phyloP scores from a whole-genome alignment of 2,888 invertebrate species.

The Caenorhabditis afra region DNA sequence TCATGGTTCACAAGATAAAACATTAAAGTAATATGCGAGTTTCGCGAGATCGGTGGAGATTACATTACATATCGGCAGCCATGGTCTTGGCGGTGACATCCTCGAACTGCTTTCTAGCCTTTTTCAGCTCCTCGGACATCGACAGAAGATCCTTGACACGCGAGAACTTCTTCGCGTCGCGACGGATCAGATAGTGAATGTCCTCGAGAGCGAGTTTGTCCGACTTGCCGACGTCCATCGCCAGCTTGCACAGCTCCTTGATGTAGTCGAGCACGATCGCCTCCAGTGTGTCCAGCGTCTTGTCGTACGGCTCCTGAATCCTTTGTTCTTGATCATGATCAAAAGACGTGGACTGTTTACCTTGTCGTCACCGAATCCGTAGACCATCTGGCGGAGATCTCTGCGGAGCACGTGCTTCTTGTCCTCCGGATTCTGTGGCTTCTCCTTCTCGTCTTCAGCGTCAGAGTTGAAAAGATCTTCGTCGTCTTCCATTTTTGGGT shows the following conservation, averaged over 20 bases:
- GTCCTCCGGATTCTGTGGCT: conserved; percentile 60
- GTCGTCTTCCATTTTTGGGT: conserved; percentile 66
- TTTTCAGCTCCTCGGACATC: conserved; percentile 98
- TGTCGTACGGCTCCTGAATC: conserved; percentile 88
- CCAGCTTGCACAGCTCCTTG: conserved; percentile 62
- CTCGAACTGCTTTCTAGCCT: conserved; percentile 98
- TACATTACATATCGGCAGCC: too few relatives aligned
- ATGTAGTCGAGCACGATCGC: conserved; percentile 95
- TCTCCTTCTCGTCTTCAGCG: conserved; percentile 66
- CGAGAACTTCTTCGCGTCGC: conserved; percentile 96
- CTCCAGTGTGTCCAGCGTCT: conserved; percentile 96
- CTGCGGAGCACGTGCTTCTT: conserved; percentile 83
- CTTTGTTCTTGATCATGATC: not conserved
- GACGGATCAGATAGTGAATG: conserved; percentile 91
- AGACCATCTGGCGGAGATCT: conserved; percentile 95
- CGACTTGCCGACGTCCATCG: conserved; percentile 84
- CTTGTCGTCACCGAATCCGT: conserved; percentile 98
- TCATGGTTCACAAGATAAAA: too few relatives aligned
- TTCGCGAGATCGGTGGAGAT: not conserved
- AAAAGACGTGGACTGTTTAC: conserved; percentile 81
- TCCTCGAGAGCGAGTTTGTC: conserved; percentile 98
- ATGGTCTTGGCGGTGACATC: conserved; percentile 83
- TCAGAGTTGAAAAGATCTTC: conserved; percentile 71
- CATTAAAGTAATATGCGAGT: not conserved
- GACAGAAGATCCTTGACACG: conserved; percentile 86